Base-by-base conservation (phyloP, 2,888 invertebrate genomes). In the Boloria selene region DNA sequence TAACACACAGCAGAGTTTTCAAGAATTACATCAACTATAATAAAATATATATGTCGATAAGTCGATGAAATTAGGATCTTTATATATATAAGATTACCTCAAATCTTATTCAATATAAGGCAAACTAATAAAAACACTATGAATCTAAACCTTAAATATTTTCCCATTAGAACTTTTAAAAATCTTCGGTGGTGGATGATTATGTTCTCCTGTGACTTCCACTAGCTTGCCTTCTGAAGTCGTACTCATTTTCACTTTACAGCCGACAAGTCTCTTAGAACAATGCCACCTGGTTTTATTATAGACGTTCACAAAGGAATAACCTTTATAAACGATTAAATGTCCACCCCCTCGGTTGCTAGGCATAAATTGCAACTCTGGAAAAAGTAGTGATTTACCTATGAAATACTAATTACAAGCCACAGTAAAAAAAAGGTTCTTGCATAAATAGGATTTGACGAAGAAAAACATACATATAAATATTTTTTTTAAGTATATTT, bases 111-210 rank as follows among this genome's bases (percentile, higher is more conserved):
- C 16, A 4, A 13, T 42, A 55, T 14, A 18, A 14, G 4, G 7
- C 14, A 18, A 0, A 14, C 3, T n/a, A 38, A 38, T 38, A 10
- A 2, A 38, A 38, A 38, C 10, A 10, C 10, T 38, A 10, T 0
- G 16, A 22, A n/a, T 13, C 59, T 38, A 51, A 47, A 58, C 17
- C 42, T 54, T 69, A 14, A 16, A 54, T 56, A 79, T 74, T 10
- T 69, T 50, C 5, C 80, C 82, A 22, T 53, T 60, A 3, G 64
- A 0, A 5, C 73, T 68, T 13, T 74, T 60, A 54, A 71, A 68
- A 22, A 78, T 75, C 0, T 61, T 62, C 0, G 81, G 81, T 0
- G 77, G 75, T 0, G 71, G 69, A 53, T 82, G 82, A 22, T 67
- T 71, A 55, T 82, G 82, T 7, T 69, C n/a, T 16, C 61, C 64